These are phyloP conservation scores for Heliconius hortense DNA, from an alignment of 2,888 invertebrate genomes.

Conservation along the genomic window DNA sequence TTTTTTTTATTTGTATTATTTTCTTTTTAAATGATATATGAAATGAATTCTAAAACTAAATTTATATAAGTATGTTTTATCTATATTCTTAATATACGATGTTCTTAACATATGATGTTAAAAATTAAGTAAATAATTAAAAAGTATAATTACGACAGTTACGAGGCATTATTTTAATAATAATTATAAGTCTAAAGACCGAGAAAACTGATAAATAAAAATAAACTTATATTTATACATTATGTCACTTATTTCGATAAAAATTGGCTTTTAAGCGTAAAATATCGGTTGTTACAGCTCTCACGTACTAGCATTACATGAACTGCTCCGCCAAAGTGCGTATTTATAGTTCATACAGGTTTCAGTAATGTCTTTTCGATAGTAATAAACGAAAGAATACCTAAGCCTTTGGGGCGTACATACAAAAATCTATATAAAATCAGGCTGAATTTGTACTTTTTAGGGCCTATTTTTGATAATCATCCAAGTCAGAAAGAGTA, in stretches of 20 bases:
- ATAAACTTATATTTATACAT: no score
- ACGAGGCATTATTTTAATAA: no score
- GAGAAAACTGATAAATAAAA: background rate
- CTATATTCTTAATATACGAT: no score
- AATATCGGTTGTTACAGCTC: constrained; percentile 41
- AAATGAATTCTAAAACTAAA: no score
- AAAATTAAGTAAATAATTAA: no score
- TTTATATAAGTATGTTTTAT: no score
- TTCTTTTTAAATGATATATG: no score
- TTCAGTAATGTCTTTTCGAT: constrained; percentile 42
- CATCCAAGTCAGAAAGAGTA: background rate
- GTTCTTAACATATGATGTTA: no score
- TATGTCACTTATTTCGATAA: constrained; percentile 13
- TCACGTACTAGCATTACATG: constrained; percentile 38
- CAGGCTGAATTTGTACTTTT: constrained; percentile 3
- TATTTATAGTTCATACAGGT: constrained; percentile 41
- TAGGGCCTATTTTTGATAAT: background rate
- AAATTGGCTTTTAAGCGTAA: constrained; percentile 26
- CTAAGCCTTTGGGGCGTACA: constrained; percentile 20
- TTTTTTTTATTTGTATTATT: no score
- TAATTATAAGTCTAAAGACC: no score
- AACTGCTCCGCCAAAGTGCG: constrained; percentile 37
- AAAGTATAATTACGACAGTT: no score
- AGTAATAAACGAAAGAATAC: constrained; percentile 39
- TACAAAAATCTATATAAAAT: constrained; percentile 16